Base-by-base conservation (phyloP, 2,113 vertebrate species). In the Neogale vison region DNA sequence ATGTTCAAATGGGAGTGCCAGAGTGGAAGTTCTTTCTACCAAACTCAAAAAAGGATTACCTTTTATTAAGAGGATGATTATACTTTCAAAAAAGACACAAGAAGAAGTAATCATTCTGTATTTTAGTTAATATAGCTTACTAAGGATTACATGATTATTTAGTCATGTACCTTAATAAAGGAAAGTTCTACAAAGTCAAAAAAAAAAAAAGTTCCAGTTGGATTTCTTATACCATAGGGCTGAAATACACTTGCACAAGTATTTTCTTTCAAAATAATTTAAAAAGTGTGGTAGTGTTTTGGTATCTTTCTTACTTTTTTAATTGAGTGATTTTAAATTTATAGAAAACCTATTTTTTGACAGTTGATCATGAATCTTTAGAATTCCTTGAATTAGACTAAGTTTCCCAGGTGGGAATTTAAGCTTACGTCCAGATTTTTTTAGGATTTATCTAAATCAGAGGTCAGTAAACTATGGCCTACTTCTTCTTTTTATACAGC, bases 311-410 rank as follows among this genome's bases (percentile, higher is more conserved):
- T 36, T 26, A 42, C 61, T 87, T 83, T 52, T 82, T 55, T 91
- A 90, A 63, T 39, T 88, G 21, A 85, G 52, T 88, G 67, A 2
- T 93, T 97, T 81, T 45, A 79, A 34, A 34, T 88, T 92, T 88
- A 39, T 72, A 82, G 52, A 88, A 96, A 92, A 84, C 7, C 29
- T 82, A 23, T 20, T 47, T 82, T 92, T 84, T 85, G 23, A 96
- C 59, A 72, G 14, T 94, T 85, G 24, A 90, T 88, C 76, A 14
- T 88, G 76, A 90, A 95, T 90, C 91, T 81, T 93, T 15, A 90
- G 23, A 84, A 91, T 95, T 93, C 39, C 59, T 91, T 95, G 23
- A 92, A 74, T 92, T 69, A 34, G n/a, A 71, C 83, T 93, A 57
- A 74, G 39, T 80, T 92, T 52, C 45, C 50, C 45, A 77, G 47